phyloP scores from a whole-genome alignment of 2,113 vertebrate genomes.

The Cephalopholis sonnerati region DNA sequence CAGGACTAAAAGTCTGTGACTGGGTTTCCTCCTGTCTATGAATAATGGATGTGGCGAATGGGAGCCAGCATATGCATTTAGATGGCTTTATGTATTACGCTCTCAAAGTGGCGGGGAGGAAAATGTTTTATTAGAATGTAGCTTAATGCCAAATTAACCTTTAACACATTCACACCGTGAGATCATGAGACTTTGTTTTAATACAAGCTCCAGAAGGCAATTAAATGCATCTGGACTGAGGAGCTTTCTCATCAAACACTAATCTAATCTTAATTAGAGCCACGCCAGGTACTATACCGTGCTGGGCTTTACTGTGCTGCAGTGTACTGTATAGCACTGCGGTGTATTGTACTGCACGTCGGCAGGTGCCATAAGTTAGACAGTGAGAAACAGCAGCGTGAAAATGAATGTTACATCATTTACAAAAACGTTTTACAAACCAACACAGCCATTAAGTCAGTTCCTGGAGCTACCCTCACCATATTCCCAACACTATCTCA shows the following conservation, averaged over 20 bases:
- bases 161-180: constrained; percentile 51
- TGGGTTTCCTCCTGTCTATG: constrained; percentile 61
- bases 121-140: constrained; percentile 61
- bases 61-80: constrained; percentile 78
- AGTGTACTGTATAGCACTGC: not conserved
- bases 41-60: constrained; percentile 77
- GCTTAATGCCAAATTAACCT: constrained; percentile 73
- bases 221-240: constrained; percentile 28
- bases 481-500: constrained; percentile 23
- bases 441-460: constrained; percentile 3
- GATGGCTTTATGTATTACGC: constrained; percentile 74
- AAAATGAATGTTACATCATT: not conserved
- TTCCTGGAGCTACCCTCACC: constrained; percentile 22
- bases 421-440: constrained; percentile 7
- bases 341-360: not conserved
- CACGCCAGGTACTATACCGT: not conserved
- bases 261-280: constrained; percentile 30
- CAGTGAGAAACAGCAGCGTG: not conserved
- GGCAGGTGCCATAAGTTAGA: not conserved
- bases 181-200: constrained; percentile 28
- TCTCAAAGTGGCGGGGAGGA: constrained; percentile 54
- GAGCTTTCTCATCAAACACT: constrained; percentile 26
- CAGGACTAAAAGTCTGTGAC: constrained; percentile 59
- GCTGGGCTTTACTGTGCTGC: not conserved
- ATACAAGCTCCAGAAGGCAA: constrained; percentile 24